A percentile compares a stretch with the other conserved stretches of the same genome.
These are phyloP conservation scores for Coleophora deauratella DNA, from an alignment of 2,888 invertebrate species.

Conservation along the genomic window DNA sequence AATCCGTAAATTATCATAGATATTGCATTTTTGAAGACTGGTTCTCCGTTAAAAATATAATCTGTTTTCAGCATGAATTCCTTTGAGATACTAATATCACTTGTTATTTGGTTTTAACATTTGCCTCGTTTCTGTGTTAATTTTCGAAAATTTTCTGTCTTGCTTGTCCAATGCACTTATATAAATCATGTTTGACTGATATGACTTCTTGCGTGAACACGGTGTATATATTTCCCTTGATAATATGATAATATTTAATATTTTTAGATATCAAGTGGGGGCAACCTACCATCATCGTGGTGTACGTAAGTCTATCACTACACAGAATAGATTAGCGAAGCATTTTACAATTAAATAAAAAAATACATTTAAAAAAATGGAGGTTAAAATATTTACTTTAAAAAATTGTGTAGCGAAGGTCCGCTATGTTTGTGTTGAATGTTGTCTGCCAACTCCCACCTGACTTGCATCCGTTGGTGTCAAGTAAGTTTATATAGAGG, in stretches of 20 bases:
- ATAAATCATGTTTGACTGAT: no score
- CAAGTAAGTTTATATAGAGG: slow-evolving; percentile 2
- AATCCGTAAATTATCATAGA: no score
- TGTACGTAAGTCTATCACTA: slow-evolving; percentile 21
- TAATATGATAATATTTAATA: slow-evolving; percentile 1
- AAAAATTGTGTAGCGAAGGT: slow-evolving; percentile 15
- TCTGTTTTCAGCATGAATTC: no score
- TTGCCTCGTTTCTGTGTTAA: no score
- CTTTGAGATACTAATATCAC: no score
- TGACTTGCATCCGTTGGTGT: neutral
- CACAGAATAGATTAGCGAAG: slow-evolving; percentile 11
- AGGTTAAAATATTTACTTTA: slow-evolving; percentile 12
- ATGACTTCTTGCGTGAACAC: no score
- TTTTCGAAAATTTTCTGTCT: no score
- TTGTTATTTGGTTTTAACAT: no score
- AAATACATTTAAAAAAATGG: slow-evolving; percentile 17
- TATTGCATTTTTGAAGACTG: no score
- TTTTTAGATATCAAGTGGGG: slow-evolving; percentile 26
- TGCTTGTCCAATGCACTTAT: no score
- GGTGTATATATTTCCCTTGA: no score
- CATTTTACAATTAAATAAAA: slow-evolving; percentile 7
- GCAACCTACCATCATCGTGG: slow-evolving; percentile 15
- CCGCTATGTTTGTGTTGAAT: slow-evolving; percentile 14
- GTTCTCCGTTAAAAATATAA: no score
- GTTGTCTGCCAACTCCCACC: slow-evolving; percentile 12